Percentiles rank a stretch among this genome's conserved stretches.
Conservation (phyloP, 2,113 vertebrate species). For the Pollimyrus isidori region DNA sequence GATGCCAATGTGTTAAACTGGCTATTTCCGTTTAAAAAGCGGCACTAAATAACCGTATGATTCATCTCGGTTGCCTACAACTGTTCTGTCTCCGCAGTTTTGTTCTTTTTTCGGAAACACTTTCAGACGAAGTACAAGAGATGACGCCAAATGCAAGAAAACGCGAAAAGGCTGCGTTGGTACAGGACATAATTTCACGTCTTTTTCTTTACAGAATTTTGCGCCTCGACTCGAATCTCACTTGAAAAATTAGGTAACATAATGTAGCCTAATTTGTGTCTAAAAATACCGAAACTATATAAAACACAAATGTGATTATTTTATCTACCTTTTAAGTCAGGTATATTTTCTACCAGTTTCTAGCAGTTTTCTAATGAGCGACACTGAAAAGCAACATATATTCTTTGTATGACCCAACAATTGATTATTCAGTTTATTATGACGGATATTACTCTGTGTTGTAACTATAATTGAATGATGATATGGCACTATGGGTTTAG, state of each 20-base stretch:
- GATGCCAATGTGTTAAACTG: background rate
- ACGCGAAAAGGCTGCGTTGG: background rate
- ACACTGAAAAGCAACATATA: background rate
- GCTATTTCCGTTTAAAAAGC: slow-evolving; percentile 1
- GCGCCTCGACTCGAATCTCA: background rate
- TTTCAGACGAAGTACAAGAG: background rate
- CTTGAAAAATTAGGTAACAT: background rate
- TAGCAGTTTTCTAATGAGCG: background rate
- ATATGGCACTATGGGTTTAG: background rate
- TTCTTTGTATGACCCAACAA: background rate
- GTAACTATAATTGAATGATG: background rate
- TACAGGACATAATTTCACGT: background rate
- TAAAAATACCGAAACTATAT: background rate
- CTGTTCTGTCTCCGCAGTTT: background rate
- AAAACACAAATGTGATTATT: background rate
- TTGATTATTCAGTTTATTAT: background rate
- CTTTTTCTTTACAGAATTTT: background rate
- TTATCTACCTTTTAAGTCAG: background rate
- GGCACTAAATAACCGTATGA: background rate
- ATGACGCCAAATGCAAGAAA: background rate
- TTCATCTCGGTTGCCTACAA: background rate
- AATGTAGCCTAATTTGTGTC: background rate
- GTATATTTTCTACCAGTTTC: background rate
- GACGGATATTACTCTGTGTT: background rate
- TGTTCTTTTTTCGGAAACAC: background rate